Evolutionary conservation across 30 jellyfish, hydroid and myxozoan species (phyloP), one percentile per base, ranked within the genome.

Genomic region (Hydractinia symbiolongicarpus): DNA sequence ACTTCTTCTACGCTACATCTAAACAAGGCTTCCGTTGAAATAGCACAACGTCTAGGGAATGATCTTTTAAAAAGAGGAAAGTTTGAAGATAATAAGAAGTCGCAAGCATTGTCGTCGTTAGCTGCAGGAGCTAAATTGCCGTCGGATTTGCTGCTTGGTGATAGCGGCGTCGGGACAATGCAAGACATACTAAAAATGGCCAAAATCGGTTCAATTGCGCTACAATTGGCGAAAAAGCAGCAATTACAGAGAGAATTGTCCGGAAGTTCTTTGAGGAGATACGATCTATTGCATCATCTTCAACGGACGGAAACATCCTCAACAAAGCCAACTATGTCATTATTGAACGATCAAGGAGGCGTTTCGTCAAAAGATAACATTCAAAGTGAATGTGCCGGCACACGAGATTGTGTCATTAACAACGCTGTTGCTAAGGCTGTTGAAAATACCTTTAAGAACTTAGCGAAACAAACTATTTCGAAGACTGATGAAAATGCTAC

Each of bases 401-500:
- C 40, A 62, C n/a, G 53, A 9, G 75, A 77, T 19, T 67, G 66
- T 7, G 4, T 51, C n/a, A 53, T 78, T 50, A 13, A 58, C 53
- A 66, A 57, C 58, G 92, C 53, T 15, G 86, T 73, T 4, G 85
- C 64, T 14, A 50, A 82, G 14, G 92, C 82, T 15, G 71, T 76
- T 79, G 67, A 61, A 8, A 82, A 86, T 8, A 76, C 55, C 77
- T 86, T 84, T 9, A 86, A 86, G n/a, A 68, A 75, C 86, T 67
- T 68, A 15, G 81, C 85, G 13, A 83, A 76, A 9, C 76, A 82
- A 20, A 54, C 88, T 16, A 80, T 61, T 7, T 56, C 30, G n/a
- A 73, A 16, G 5, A 40, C n/a, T 53, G 79, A 53, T 8, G 76
- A 30, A 9, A 55, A 49, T 30, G 86, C 58, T 7, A 61, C 84